Percentiles rank a stretch among this genome's conserved stretches.
phyloP scores from a whole-genome alignment of 2,113 vertebrate species.

The Rhabdornis inornatus region DNA sequence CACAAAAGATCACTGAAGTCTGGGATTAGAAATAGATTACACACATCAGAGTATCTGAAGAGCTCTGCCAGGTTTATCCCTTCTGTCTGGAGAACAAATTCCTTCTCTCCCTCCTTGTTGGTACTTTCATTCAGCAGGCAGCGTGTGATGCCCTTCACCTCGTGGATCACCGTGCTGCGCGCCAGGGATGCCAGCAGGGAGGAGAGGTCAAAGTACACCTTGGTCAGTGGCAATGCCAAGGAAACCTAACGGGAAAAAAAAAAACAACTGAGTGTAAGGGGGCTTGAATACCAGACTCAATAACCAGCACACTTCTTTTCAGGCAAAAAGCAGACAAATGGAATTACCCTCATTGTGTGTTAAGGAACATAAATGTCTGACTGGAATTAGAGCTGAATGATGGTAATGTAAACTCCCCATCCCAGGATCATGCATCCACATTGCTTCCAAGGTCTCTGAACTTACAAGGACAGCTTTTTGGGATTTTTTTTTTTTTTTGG shows the following conservation, averaged over 20 bases:
- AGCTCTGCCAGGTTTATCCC: conserved; percentile 93
- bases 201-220: conserved; percentile 88
- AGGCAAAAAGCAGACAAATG: neutral
- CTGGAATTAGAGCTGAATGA: neutral
- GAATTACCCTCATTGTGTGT: neutral
- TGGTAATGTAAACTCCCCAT: neutral
- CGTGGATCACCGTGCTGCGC: conserved; percentile 78
- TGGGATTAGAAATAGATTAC: neutral
- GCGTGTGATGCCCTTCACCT: conserved; percentile 87
- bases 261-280: neutral
- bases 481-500: neutral
- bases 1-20: neutral
- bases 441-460: neutral
- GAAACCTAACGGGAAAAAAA: conserved; percentile 72
- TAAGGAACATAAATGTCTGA: neutral
- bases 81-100: conserved; percentile 83
- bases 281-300: neutral
- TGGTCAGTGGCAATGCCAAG: conserved; percentile 80
- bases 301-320: neutral
- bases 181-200: conserved; percentile 81
- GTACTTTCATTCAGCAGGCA: conserved; percentile 86
- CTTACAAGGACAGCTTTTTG: neutral
- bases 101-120: conserved; percentile 72
- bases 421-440: neutral
- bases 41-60: conserved; percentile 84